phyloP scores from a whole-genome alignment of 2,797 vertebrate species.

The Margarornis squamiger region DNA sequence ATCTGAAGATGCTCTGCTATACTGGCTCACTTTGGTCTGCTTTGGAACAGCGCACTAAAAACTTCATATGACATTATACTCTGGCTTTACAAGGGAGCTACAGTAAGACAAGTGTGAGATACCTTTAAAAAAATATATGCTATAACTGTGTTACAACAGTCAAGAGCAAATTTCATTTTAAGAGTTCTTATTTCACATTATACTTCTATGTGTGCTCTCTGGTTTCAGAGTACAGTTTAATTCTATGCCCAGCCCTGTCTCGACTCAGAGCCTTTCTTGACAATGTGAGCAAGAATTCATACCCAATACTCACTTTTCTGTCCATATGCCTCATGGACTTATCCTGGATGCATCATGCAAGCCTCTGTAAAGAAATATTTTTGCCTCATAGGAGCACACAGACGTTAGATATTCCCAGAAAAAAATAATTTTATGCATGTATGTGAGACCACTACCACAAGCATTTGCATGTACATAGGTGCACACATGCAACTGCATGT shows the following conservation, averaged over 20 bases:
- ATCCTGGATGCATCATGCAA: background rate
- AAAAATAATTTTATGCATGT: background rate
- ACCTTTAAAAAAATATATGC: background rate
- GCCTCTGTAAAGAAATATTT: background rate
- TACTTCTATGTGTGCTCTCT: background rate
- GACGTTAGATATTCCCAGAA: background rate
- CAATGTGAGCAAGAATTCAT: background rate
- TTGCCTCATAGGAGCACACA: background rate
- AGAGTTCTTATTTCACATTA: background rate
- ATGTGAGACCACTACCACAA: background rate
- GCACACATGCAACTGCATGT: accelerated
- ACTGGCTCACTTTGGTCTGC: background rate
- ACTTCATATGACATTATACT: background rate
- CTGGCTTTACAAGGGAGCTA: background rate
- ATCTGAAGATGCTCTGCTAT: background rate
- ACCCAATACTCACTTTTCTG: background rate
- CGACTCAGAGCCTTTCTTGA: background rate
- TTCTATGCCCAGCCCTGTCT: background rate
- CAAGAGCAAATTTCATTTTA: background rate
- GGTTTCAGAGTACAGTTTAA: background rate
- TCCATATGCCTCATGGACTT: background rate
- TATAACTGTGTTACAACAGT: background rate
- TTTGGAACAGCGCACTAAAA: background rate
- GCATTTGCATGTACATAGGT: background rate
- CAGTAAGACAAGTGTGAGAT: background rate